Conservation (phyloP, 2,888 invertebrate genomes). For the Megamerina dolium region DNA sequence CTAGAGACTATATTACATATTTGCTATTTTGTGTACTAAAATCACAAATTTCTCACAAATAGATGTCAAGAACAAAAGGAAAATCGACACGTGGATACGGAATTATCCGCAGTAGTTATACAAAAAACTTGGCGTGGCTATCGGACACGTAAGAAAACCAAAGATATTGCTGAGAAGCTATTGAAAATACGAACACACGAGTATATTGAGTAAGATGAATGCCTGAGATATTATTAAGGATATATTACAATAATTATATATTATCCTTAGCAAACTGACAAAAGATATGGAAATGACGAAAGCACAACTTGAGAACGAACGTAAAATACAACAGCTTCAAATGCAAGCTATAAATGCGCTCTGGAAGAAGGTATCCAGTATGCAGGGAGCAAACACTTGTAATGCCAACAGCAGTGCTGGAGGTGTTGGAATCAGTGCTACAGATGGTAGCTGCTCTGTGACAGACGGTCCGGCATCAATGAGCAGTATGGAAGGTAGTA, state of each 20-base stretch:
- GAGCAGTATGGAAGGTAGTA: slow-evolving; percentile 5
- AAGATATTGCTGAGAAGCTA: slow-evolving; percentile 58
- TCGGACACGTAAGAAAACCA: slow-evolving; percentile 60
- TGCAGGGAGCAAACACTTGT: slow-evolving; percentile 45
- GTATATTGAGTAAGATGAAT: slow-evolving; percentile 73
- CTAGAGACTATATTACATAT: too few species aligned
- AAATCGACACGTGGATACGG: slow-evolving; percentile 34
- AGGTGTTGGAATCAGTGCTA: slow-evolving; percentile 24
- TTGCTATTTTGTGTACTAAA: too few species aligned
- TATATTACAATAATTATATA: too few species aligned
- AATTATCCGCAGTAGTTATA: slow-evolving; percentile 67
- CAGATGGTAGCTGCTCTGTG: slow-evolving; percentile 20
- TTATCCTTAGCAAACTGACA: slow-evolving; percentile 64
- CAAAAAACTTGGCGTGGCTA: slow-evolving; percentile 86
- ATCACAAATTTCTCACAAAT: not conserved
- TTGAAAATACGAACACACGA: slow-evolving; percentile 73
- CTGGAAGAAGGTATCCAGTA: slow-evolving; percentile 77
- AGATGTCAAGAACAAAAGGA: slow-evolving; percentile 34
- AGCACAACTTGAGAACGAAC: slow-evolving; percentile 75
- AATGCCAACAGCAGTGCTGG: slow-evolving; percentile 37
- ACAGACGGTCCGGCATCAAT: slow-evolving; percentile 7
- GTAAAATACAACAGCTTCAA: slow-evolving; percentile 78
- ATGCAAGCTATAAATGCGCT: slow-evolving; percentile 86
- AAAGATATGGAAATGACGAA: slow-evolving; percentile 81
- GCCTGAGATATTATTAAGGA: not conserved